Conservation (phyloP, 1,140 invertebrate genomes). For the Drosophila baimaii region DNA sequence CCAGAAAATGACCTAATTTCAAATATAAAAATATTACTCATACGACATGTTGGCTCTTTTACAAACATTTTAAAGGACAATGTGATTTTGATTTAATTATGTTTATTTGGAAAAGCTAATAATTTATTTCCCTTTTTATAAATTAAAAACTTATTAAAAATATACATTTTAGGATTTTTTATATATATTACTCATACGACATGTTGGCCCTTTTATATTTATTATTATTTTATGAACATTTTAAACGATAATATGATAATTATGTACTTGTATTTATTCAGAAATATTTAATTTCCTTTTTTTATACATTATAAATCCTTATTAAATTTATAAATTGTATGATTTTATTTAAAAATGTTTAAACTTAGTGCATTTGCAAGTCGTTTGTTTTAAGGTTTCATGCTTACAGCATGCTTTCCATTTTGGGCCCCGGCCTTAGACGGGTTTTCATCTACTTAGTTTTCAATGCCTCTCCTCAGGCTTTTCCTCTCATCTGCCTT, state of each 20-base stretch:
- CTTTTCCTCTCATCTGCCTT: neutral
- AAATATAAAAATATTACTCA: slow-evolving; percentile 3
- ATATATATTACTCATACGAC: slow-evolving; percentile 10
- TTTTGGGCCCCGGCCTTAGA: slow-evolving; percentile 28
- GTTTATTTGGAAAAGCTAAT: too few species aligned
- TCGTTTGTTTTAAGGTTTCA: neutral
- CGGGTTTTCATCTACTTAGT: slow-evolving; percentile 52
- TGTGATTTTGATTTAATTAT: neutral
- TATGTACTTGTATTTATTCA: neutral
- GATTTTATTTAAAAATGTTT: too few species aligned
- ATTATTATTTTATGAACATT: too few species aligned
- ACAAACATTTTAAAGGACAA: neutral
- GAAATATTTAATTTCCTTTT: too few species aligned
- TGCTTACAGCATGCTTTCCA: neutral
- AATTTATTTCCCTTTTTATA: too few species aligned
- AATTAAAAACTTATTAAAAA: too few species aligned
- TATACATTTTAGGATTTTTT: too few species aligned
- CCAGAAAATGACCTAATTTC: too few species aligned
- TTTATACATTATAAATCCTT: too few species aligned
- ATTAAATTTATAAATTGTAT: too few species aligned
- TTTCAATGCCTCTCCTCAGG: slow-evolving; percentile 45
- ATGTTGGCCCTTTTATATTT: slow-evolving; percentile 4
- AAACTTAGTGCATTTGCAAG: neutral
- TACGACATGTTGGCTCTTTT: neutral
- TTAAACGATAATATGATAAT: neutral